Percentiles rank a stretch among this genome's conserved stretches.
These are phyloP conservation scores for Trichonephila inaurata DNA, from an alignment of 1,140 invertebrate genomes.

Conservation along the genomic window DNA sequence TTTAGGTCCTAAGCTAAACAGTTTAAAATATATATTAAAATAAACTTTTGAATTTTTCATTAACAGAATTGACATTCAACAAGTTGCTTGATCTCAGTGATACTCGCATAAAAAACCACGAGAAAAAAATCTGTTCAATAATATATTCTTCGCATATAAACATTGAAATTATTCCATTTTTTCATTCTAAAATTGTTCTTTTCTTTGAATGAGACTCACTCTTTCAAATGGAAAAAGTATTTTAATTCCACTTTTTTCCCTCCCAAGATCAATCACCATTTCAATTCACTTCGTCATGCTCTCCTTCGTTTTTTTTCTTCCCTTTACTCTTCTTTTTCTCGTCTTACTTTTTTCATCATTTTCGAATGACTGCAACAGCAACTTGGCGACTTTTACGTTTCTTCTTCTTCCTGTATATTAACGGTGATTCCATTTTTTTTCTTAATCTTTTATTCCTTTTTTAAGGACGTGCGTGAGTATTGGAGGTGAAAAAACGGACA, in stretches of 20 bases:
- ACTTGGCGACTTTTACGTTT: too few relatives aligned
- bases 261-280: conserved; percentile 37
- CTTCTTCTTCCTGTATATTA: too few relatives aligned
- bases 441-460: neutral
- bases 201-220: neutral
- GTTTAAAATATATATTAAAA: too few relatives aligned
- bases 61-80: neutral
- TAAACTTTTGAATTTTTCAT: neutral
- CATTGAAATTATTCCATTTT: conserved; percentile 19
- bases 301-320: neutral
- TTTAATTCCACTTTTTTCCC: conserved; percentile 43
- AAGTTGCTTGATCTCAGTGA: neutral
- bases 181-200: neutral
- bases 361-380: neutral
- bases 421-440: neutral
- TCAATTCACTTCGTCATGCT: conserved; percentile 45
- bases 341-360: neutral
- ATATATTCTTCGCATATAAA: neutral
- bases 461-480: conserved; percentile 20
- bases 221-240: conserved; percentile 52
- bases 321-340: neutral
- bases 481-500: neutral
- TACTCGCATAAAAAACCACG: neutral
- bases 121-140: neutral
- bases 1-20: too few relatives aligned